These are phyloP conservation scores for Eupithecia abbreviata DNA, from an alignment of 2,888 invertebrate genomes.

Conservation along the genomic window DNA sequence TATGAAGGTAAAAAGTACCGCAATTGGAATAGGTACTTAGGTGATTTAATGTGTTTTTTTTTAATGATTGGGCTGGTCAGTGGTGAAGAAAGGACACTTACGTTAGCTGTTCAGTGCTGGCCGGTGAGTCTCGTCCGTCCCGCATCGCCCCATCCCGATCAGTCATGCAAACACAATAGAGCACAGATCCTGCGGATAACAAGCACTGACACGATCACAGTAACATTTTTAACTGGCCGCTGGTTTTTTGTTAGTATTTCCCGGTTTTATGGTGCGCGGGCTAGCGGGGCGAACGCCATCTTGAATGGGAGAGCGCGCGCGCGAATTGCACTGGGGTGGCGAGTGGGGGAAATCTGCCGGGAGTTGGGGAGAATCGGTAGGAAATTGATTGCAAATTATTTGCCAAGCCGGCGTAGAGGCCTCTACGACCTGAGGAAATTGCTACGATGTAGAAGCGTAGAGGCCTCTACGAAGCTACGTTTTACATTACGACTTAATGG, in stretches of 20 bases:
- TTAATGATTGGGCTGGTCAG: neutral
- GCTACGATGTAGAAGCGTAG: neutral
- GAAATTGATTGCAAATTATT: neutral
- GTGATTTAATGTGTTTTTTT: too few species aligned
- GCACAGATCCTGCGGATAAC: constrained; percentile 40
- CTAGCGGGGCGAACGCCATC: constrained; percentile 74
- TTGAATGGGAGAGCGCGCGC: constrained; percentile 76
- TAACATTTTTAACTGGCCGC: constrained; percentile 68
- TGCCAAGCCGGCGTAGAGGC: neutral
- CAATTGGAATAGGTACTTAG: neutral
- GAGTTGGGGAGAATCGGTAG: constrained; percentile 14
- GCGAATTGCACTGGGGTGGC: constrained; percentile 68
- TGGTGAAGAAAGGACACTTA: constrained; percentile 53
- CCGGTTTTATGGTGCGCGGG: constrained; percentile 69
- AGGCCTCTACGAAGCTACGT: neutral
- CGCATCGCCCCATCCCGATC: constrained; percentile 73
- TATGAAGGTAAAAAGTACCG: neutral
- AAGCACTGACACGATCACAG: constrained; percentile 68
- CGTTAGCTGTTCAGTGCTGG: constrained; percentile 81
- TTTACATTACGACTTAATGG: neutral
- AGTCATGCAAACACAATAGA: constrained; percentile 70
- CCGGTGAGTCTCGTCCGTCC: constrained; percentile 78
- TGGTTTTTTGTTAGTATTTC: constrained; percentile 53
- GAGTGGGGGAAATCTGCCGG: constrained; percentile 37
- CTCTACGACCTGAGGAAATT: neutral